Conservation (phyloP, 2,113 vertebrate species). For the Epinephelus fuscoguttatus region DNA sequence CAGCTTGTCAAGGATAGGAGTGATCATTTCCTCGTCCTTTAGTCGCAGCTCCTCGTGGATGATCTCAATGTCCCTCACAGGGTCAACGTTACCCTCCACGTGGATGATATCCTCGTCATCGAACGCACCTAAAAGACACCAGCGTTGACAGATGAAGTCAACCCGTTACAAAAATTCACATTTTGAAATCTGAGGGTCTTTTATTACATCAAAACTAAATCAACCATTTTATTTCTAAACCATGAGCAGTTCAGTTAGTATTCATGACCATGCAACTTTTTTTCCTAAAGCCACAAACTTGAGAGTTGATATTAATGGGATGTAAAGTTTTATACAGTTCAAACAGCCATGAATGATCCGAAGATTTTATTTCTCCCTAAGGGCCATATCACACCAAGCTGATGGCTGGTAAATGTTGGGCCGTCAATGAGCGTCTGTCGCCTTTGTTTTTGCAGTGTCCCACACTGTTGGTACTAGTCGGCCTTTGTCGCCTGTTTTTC, state of each 20-base stretch:
- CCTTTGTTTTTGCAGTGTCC: too few species aligned
- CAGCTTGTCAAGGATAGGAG: slow-evolving; percentile 93
- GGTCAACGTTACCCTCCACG: slow-evolving; percentile 96
- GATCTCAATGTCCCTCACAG: slow-evolving; percentile 92
- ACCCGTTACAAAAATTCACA: background rate
- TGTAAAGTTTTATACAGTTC: background rate
- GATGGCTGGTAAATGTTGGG: too few species aligned
- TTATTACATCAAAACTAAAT: background rate
- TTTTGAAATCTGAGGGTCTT: background rate
- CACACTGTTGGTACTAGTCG: too few species aligned
- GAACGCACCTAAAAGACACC: slow-evolving; percentile 87
- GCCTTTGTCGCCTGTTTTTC: too few species aligned
- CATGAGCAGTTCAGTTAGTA: background rate
- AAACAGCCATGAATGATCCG: background rate
- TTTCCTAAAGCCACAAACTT: background rate
- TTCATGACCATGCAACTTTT: background rate
- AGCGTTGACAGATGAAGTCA: background rate
- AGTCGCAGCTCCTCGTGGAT: slow-evolving; percentile 96
- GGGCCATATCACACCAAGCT: too few species aligned
- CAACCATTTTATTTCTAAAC: background rate
- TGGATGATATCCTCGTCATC: slow-evolving; percentile 99
- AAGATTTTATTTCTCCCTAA: background rate
- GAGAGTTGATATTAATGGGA: background rate
- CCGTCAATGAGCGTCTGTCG: too few species aligned
- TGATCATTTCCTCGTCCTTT: slow-evolving; percentile 96